A percentile compares a stretch with the other conserved stretches of the same genome.
Conservation (phyloP, 2,888 invertebrate genomes). For the Pristionchus mayeri region DNA sequence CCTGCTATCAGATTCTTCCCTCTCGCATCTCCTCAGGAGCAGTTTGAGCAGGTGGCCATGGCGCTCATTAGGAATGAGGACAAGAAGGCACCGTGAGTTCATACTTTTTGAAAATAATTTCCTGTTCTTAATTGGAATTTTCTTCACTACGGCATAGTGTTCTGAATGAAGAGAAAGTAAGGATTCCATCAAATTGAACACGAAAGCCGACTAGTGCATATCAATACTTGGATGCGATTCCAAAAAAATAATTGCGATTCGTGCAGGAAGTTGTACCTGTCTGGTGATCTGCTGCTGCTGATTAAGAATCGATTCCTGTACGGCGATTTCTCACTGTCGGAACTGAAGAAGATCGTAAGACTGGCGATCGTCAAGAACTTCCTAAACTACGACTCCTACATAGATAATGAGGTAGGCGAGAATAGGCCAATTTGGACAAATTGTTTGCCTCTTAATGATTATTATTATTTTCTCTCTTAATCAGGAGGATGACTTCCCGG, state of each 20-base stretch:
- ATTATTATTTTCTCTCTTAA: too few relatives aligned
- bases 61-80: not conserved
- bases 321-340: constrained; percentile 39
- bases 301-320: constrained; percentile 16
- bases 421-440: too few relatives aligned
- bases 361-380: constrained; percentile 29
- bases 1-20: not conserved
- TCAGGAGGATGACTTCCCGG: constrained; percentile 25
- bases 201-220: too few relatives aligned
- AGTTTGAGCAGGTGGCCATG: constrained; percentile 5
- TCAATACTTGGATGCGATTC: too few relatives aligned
- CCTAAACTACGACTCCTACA: not conserved
- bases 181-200: too few relatives aligned
- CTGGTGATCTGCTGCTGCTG: not conserved
- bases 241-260: too few relatives aligned
- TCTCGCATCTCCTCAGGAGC: constrained; percentile 8
- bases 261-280: constrained; percentile 38
- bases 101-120: too few relatives aligned
- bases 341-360: constrained; percentile 42
- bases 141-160: too few relatives aligned
- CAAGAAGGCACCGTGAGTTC: constrained; percentile 36
- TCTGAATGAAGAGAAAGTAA: too few relatives aligned
- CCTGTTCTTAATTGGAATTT: too few relatives aligned
- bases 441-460: too few relatives aligned
- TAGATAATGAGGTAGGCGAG: not conserved